These are phyloP conservation scores for Phallusia fumigata DNA, from an alignment of 23 tunicate genomes.

Conservation along the genomic window DNA sequence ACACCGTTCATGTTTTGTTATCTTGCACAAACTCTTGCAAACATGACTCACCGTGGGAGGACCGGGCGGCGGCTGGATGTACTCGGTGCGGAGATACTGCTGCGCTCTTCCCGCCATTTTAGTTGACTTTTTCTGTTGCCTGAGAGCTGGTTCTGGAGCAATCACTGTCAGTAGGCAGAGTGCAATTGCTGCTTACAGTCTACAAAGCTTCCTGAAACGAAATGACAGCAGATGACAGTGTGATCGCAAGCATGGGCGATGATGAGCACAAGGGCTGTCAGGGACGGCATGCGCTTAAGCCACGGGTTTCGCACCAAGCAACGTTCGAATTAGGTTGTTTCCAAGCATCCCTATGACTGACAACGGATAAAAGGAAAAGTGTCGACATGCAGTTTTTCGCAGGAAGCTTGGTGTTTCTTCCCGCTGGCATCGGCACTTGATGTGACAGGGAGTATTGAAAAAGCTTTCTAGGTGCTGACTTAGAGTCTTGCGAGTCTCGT, in stretches of 20 bases:
- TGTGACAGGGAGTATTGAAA: no score
- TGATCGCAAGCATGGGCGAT: neutral
- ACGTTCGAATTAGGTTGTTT: neutral
- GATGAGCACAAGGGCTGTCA: neutral
- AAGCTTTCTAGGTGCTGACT: no score
- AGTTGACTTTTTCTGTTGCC: neutral
- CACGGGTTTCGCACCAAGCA: neutral
- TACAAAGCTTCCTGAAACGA: neutral
- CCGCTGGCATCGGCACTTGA: neutral
- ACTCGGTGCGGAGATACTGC: constrained; percentile 54
- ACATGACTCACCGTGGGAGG: constrained; percentile 61
- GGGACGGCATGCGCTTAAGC: neutral
- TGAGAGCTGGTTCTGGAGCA: neutral
- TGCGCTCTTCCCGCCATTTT: constrained; percentile 64
- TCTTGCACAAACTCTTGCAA: neutral
- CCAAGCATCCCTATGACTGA: neutral
- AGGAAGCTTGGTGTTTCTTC: neutral
- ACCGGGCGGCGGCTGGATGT: constrained; percentile 78
- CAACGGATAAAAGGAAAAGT: neutral
- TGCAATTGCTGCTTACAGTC: neutral
- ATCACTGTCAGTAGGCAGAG: neutral
- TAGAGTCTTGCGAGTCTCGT: no score
- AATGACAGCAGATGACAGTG: neutral
- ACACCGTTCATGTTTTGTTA: neutral
- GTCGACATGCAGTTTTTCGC: neutral